A percentile compares a stretch with the other conserved stretches of the same genome.
These are phyloP conservation scores for Elymnias hypermnestra DNA, from an alignment of 1,140 invertebrate genomes.

Conservation along the genomic window DNA sequence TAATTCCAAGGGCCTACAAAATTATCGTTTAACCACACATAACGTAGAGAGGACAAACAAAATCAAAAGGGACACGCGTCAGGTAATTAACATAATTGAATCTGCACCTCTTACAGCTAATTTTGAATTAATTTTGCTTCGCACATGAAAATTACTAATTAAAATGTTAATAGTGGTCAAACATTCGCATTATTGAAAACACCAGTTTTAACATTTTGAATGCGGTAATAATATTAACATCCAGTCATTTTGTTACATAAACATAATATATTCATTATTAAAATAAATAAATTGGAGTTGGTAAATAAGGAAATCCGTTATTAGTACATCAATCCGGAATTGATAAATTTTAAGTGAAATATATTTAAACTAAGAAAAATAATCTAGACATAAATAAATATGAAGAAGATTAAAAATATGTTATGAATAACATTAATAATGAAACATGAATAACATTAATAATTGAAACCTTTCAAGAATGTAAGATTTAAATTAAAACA, in stretches of 20 bases:
- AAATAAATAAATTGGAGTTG: not conserved
- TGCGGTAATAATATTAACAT: too few relatives aligned
- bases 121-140: conserved; percentile 28
- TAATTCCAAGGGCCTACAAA: not conserved
- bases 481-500: too few relatives aligned
- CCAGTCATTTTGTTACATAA: too few relatives aligned
- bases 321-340: too few relatives aligned
- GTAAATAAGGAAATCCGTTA: too few relatives aligned
- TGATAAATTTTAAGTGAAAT: too few relatives aligned
- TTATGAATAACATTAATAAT: too few relatives aligned
- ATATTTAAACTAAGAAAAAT: too few relatives aligned
- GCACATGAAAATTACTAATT: conserved; percentile 27
- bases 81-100: conserved; percentile 31
- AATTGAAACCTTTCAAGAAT: too few relatives aligned
- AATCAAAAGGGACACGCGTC: conserved; percentile 22
- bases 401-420: too few relatives aligned
- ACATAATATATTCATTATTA: not conserved
- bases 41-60: conserved; percentile 9
- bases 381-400: too few relatives aligned
- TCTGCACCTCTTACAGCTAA: conserved; percentile 23
- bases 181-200: conserved; percentile 1
- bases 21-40: not conserved
- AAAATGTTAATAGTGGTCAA: conserved; percentile 34
- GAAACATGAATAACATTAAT: too few relatives aligned
- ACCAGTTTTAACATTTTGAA: conserved; percentile 1